phyloP scores from a whole-genome alignment of 2,797 vertebrate species.

The Spea hammondii region DNA sequence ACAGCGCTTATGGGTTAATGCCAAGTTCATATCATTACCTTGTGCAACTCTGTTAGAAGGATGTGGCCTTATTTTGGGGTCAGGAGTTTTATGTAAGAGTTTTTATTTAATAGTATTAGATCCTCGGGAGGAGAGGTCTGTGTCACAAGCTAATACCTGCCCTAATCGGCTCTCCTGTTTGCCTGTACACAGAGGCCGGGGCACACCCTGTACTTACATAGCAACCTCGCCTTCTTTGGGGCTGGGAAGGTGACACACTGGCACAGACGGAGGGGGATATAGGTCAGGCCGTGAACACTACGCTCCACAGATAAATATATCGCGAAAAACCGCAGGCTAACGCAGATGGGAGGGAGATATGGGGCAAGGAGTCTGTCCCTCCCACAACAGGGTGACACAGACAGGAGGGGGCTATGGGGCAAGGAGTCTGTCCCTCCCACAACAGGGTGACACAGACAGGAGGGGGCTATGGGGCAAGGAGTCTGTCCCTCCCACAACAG shows the following conservation, averaged over 20 bases:
- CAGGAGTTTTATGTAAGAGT: not conserved
- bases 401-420: not conserved
- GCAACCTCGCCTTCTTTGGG: constrained; percentile 10
- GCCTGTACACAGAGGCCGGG: not conserved
- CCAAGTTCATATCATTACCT: not conserved
- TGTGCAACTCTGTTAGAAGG: not conserved
- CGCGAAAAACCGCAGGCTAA: no score
- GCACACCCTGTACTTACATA: constrained; percentile 32
- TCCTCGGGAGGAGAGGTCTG: constrained; percentile 17
- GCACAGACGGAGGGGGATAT: not conserved
- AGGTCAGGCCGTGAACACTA: not conserved
- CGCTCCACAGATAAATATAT: no score
- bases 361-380: constrained; percentile 12
- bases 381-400: not conserved
- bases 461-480: not conserved
- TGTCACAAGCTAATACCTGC: constrained; percentile 34
- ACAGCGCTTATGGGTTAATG: no score
- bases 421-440: not conserved
- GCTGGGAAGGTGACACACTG: not conserved
- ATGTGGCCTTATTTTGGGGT: constrained; percentile 20
- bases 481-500: not conserved
- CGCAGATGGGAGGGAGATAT: not conserved
- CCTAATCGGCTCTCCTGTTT: constrained; percentile 3
- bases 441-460: not conserved
- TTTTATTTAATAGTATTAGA: not conserved